A percentile compares a stretch with the other conserved stretches of the same genome.
These are phyloP conservation scores for Helicoverpa zea DNA, from an alignment of 1,140 invertebrate genomes.

Conservation along the genomic window DNA sequence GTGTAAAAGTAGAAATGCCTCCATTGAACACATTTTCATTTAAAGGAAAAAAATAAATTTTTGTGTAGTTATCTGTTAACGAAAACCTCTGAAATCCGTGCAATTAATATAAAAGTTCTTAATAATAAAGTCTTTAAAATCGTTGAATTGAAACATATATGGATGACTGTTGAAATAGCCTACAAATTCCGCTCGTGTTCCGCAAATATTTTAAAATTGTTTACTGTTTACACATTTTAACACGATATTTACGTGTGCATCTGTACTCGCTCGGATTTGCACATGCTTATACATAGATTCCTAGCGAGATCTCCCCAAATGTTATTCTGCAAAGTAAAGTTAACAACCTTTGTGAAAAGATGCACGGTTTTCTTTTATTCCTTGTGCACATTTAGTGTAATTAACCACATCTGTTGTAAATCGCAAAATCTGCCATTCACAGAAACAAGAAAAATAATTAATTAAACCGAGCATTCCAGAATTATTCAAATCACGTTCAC, in stretches of 20 bases:
- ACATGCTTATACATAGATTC: background rate
- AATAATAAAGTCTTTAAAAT: no score
- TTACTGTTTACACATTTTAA: background rate
- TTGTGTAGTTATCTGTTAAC: no score
- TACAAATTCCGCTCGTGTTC: background rate
- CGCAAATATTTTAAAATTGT: conserved; percentile 7
- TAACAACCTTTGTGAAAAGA: background rate
- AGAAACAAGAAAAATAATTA: conserved; percentile 31
- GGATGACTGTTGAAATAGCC: conserved; percentile 1
- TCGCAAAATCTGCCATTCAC: conserved; percentile 19
- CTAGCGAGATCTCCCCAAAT: background rate
- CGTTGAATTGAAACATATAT: no score
- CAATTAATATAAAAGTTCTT: no score
- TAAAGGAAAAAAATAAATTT: no score
- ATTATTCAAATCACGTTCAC: conserved; percentile 42
- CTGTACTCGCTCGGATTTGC: background rate
- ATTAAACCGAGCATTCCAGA: conserved; percentile 18
- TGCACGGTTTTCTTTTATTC: background rate
- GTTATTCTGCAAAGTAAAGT: background rate
- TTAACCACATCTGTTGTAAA: conserved; percentile 10
- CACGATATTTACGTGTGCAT: conserved; percentile 13
- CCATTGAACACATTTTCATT: no score
- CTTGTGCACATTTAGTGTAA: background rate
- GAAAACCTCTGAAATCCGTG: background rate
- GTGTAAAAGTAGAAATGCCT: no score